phyloP scores from a whole-genome alignment of 2,797 vertebrate species.

The Pteropus rufus region DNA sequence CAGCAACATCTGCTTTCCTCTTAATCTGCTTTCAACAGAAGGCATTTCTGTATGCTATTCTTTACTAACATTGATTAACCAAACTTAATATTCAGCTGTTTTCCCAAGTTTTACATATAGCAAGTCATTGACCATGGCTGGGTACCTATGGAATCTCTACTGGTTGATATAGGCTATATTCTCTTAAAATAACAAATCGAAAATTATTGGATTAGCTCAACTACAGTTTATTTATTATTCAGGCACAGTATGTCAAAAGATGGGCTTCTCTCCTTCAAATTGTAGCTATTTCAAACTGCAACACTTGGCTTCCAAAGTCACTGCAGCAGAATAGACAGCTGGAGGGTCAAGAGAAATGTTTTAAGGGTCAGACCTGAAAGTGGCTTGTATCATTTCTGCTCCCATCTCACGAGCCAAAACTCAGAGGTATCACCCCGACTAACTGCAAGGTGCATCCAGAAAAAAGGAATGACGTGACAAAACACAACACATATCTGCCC shows the following conservation, averaged over 20 bases:
- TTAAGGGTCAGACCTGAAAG: background rate
- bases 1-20: background rate
- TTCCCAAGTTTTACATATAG: background rate
- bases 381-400: background rate
- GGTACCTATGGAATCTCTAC: background rate
- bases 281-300: background rate
- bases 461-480: background rate
- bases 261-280: background rate
- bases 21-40: conserved; percentile 16
- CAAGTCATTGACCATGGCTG: background rate
- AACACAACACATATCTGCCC: background rate
- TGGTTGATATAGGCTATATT: background rate
- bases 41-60: background rate
- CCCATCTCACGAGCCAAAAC: background rate
- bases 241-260: background rate
- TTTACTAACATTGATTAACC: background rate
- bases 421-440: background rate
- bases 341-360: background rate
- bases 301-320: background rate
- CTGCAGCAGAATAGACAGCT: background rate
- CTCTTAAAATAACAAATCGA: background rate
- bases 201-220: background rate
- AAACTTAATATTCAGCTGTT: background rate
- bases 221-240: background rate
- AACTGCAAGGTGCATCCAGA: background rate